Base-by-base conservation (phyloP, 2,888 invertebrate genomes). In the Drosophila formosana region DNA sequence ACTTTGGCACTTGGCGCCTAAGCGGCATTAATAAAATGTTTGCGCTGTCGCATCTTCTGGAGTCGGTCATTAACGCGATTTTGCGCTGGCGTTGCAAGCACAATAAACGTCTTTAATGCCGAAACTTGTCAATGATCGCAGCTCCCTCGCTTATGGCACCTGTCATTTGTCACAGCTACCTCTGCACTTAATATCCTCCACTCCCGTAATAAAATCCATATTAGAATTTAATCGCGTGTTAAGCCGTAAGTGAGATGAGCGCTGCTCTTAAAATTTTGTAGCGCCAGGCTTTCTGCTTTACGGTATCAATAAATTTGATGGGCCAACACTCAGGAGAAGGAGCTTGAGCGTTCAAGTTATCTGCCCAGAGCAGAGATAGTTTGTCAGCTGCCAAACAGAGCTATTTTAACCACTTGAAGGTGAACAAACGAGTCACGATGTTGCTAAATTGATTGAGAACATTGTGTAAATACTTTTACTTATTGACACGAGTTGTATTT, bases 141-240 rank as follows among this genome's bases (percentile, higher is more conserved):
- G 51, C 62, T 61, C 45, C 32, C 30, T 4, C 41, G 57, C 60
- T 70, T 51, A 39, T 57, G 41, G 32, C 65, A 62, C 61, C 69
- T 66, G 64, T 30, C 72, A 72, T 67, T 69, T 68, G 49, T 41
- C 39, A 7, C 39, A 41, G 39, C 39, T 7, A 41, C 39, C 39
- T 41, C 51, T 73, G 67, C 55, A 51, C 60, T 45, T 60, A 43
- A 51, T 71, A 68, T 67, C 80, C 67, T 37, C 26, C 7, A 41
- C 11, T 18, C 13, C 61, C 52, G 64, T 66, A 69, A 85, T 86
- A 83, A 89, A 87, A 78, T 69, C 66, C 78, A 75, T 82, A 85
- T 88, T 87, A 82, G 78, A 72, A 80, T 77, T 83, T 82, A 88
- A 89, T 80, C 80, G 83, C 69, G 74, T 85, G 83, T 83, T 83